These are phyloP conservation scores for Thelaira solivaga DNA, from an alignment of 2,888 invertebrate species.

Conservation along the genomic window DNA sequence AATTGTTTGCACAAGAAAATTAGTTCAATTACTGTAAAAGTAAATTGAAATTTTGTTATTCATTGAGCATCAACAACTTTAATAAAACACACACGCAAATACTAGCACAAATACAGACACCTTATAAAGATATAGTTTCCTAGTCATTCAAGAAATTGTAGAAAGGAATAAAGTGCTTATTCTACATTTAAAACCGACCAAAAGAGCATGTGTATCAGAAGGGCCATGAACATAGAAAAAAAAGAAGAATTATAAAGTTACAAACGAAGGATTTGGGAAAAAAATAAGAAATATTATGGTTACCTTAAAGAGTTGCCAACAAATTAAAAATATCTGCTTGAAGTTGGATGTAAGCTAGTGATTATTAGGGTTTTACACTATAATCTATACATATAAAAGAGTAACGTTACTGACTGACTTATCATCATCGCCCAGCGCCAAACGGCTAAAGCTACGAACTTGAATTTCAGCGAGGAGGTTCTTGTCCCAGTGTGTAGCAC, in stretches of 20 bases:
- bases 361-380: too few relatives aligned
- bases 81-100: not conserved
- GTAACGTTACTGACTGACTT: too few relatives aligned
- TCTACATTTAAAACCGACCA: too few relatives aligned
- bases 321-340: not conserved
- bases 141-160: too few relatives aligned
- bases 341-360: too few relatives aligned
- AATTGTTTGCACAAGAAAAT: slow-evolving; percentile 65
- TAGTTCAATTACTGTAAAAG: slow-evolving; percentile 64
- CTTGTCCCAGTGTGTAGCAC: too few relatives aligned
- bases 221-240: not conserved
- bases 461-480: too few relatives aligned
- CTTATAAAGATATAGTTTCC: not conserved
- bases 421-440: too few relatives aligned
- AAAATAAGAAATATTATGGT: slow-evolving; percentile 26
- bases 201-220: too few relatives aligned
- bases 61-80: slow-evolving; percentile 45
- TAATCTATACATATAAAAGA: too few relatives aligned
- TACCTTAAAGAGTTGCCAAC: slow-evolving; percentile 24
- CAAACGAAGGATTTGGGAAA: slow-evolving; percentile 35
- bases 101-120: not conserved
- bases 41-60: slow-evolving; percentile 65
- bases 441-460: too few relatives aligned
- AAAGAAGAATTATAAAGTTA: not conserved
- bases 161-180: too few relatives aligned